Evolutionary conservation across 2,113 vertebrate genomes (phyloP).

Genomic region (Dipodomys ordii): DNA sequence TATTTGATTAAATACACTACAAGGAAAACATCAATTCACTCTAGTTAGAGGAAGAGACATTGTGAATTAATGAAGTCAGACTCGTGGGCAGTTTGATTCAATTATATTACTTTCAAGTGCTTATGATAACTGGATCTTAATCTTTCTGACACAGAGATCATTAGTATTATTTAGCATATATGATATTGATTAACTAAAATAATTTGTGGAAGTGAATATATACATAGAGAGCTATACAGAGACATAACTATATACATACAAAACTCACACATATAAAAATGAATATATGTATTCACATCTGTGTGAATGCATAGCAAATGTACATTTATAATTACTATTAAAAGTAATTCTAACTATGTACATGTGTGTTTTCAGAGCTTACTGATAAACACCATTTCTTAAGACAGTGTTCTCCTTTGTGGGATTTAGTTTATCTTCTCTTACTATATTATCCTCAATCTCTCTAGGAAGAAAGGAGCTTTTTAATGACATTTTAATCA

Average conservation of each 20-base stretch:
- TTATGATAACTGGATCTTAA: constrained; percentile 73
- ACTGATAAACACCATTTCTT: constrained; percentile 9
- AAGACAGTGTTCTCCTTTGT: constrained; percentile 12
- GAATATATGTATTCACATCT: too few relatives aligned
- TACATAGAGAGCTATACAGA: not conserved
- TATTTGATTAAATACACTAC: constrained; percentile 79
- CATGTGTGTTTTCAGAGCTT: not conserved
- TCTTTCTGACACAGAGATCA: constrained; percentile 61
- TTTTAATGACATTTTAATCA: not conserved
- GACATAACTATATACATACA: not conserved
- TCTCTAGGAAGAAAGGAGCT: not conserved
- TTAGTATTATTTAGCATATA: constrained; percentile 62
- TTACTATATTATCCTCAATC: not conserved
- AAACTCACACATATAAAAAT: too few relatives aligned
- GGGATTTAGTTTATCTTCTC: not conserved
- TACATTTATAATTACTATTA: constrained; percentile 10
- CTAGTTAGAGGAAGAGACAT: constrained; percentile 77
- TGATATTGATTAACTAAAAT: constrained; percentile 49
- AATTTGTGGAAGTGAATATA: constrained; percentile 44
- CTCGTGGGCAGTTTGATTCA: constrained; percentile 73
- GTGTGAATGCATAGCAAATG: not conserved
- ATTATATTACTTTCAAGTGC: constrained; percentile 75
- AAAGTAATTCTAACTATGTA: constrained; percentile 25
- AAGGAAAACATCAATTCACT: constrained; percentile 81
- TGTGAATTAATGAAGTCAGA: constrained; percentile 81